Base-by-base conservation (phyloP, 2,113 vertebrate species). In the Gymnogyps californianus region DNA sequence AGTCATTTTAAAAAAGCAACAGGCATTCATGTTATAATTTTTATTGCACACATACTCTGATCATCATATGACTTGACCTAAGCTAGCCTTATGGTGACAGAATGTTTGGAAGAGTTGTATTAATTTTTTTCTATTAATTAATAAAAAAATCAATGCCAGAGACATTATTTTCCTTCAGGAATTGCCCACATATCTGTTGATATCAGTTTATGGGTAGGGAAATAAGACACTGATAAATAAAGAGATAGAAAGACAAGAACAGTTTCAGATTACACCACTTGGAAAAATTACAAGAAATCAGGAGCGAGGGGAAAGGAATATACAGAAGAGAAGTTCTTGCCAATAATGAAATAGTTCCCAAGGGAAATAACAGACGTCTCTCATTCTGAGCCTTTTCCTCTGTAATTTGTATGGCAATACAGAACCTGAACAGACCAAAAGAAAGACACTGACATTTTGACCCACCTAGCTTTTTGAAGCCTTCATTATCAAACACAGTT, bases 401-500 rank as follows among this genome's bases (percentile, higher is more conserved):
- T 83, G 14, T 91, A 91, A 94, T 96, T 96, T 95, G 89, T 97
- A 80, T 74, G 42, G 93, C 81, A 93, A 93, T 96, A 83, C 66
- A 86, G 58, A 94, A 95, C 74, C 75, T 74, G 84, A 95, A 58
- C 61, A 95, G 54, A 96, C 81, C 87, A 95, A 97, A 96, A 93
- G 94, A 93, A 17, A 96, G 58, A 77, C 46, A 58, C 70, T 95
- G 94, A 96, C 89, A 94, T 85, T 95, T 90, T 96, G 96, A 95
- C 95, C 96, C 84, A 96, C 87, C 70, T 94, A 86, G 93, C 36
- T 94, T 97, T 95, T 93, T 95, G 95, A 97, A 97, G 87, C 89
- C 91, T 94, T 96, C 93, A 93, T 97, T 96, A 97, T 96, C 96
- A 97, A 96, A 97, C 91, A 93, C 94, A 93, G 96, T 96, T 97